Evolutionary conservation across 2,797 vertebrate genomes (phyloP).

Genomic region (Centropyge bicolor): DNA sequence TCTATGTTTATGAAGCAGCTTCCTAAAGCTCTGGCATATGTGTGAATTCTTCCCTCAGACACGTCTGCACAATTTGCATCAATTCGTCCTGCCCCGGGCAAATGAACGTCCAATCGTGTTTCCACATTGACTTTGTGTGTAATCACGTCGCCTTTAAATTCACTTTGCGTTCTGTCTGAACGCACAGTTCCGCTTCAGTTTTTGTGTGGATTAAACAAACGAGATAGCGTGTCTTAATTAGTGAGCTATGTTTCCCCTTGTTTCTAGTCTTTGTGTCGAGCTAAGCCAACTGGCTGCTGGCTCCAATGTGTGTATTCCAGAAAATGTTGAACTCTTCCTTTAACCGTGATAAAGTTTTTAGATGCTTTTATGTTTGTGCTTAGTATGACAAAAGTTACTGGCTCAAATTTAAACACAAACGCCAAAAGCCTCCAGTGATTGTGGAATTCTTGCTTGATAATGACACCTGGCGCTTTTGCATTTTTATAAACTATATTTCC

Average conservation of each 20-base stretch:
- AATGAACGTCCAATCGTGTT: neutral
- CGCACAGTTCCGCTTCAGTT: neutral
- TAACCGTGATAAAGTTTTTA: neutral
- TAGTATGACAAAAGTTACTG: neutral
- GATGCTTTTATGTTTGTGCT: neutral
- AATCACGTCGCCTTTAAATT: neutral
- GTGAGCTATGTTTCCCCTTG: neutral
- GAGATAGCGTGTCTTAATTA: neutral
- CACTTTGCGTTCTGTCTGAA: neutral
- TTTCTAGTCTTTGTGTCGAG: neutral
- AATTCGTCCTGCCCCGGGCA: neutral
- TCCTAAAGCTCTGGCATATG: neutral
- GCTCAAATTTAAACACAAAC: neutral
- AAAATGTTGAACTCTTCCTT: neutral
- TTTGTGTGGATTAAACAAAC: neutral
- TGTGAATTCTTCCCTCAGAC: neutral
- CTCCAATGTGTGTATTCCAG: neutral
- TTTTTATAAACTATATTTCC: slow-evolving; percentile 43
- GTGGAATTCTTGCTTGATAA: neutral
- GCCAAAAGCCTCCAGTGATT: neutral
- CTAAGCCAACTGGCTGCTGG: neutral
- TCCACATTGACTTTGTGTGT: neutral
- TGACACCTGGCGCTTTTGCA: slow-evolving; percentile 26
- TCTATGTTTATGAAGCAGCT: neutral
- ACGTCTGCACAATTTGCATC: neutral